phyloP scores from a whole-genome alignment of 2,797 vertebrate genomes.

The Pelodytes ibericus region DNA sequence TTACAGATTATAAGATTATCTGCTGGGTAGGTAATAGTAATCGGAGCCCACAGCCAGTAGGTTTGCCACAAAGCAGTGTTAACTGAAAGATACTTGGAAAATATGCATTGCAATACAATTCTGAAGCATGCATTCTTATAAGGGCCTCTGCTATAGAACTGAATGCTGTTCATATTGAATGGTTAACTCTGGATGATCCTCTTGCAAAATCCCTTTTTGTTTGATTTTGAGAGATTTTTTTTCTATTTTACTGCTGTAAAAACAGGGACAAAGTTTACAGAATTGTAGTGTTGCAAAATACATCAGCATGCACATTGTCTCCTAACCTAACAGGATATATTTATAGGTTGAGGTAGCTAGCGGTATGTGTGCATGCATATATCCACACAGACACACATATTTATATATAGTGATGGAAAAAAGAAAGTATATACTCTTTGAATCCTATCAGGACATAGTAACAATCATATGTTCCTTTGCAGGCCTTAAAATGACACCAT shows the following conservation, averaged over 20 bases:
- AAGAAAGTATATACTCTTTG: too few relatives aligned
- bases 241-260: not conserved
- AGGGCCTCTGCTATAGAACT: not conserved
- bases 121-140: too few relatives aligned
- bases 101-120: too few relatives aligned
- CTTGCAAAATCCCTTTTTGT: not conserved
- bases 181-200: not conserved
- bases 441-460: too few relatives aligned
- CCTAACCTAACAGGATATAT: not conserved
- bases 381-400: not conserved
- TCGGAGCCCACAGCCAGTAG: too few relatives aligned
- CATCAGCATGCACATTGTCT: not conserved
- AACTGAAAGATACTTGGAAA: too few relatives aligned
- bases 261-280: constrained; percentile 3
- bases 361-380: not conserved
- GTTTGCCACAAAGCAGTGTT: too few relatives aligned
- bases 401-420: not conserved
- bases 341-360: not conserved
- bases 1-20: too few relatives aligned
- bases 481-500: too few relatives aligned
- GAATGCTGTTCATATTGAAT: not conserved
- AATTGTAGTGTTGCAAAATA: not conserved
- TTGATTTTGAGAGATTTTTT: not conserved
- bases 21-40: too few relatives aligned
- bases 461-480: too few relatives aligned